Conservation (phyloP, 1,140 invertebrate genomes). For the Drosophila serrata region DNA sequence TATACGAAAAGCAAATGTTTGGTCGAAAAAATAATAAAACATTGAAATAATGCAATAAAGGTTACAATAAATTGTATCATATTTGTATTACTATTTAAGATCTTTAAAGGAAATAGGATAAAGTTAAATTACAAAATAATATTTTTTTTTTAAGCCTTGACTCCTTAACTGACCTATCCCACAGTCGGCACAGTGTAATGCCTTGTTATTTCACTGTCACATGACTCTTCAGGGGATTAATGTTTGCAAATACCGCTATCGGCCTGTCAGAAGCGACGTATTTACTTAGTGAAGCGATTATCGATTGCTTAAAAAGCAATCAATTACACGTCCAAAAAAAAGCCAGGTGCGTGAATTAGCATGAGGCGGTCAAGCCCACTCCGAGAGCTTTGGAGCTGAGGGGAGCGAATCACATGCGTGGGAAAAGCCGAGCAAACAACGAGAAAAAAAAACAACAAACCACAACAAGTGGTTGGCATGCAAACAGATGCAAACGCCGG, state of each 20-base stretch:
- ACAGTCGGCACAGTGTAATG: not conserved
- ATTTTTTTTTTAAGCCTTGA: not conserved
- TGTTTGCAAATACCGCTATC: slow-evolving; percentile 10
- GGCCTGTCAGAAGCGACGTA: slow-evolving; percentile 7
- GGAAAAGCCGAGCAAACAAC: slow-evolving; percentile 21
- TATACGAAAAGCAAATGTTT: too few species aligned
- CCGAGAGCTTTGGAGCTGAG: slow-evolving; percentile 12
- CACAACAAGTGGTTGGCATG: slow-evolving; percentile 67
- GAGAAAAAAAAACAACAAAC: slow-evolving; percentile 27
- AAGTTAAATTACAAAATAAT: not conserved
- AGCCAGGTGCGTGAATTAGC: slow-evolving; percentile 11
- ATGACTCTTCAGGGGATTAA: slow-evolving; percentile 10
- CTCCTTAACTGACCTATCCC: slow-evolving; percentile 23
- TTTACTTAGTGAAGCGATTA: slow-evolving; percentile 13
- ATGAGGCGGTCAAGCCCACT: slow-evolving; percentile 10
- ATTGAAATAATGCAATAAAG: too few species aligned
- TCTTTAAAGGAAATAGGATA: not conserved
- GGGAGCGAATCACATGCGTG: slow-evolving; percentile 38
- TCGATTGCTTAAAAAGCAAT: slow-evolving; percentile 30
- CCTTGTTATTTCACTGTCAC: not conserved
- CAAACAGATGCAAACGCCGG: slow-evolving; percentile 31
- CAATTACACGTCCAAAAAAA: slow-evolving; percentile 5
- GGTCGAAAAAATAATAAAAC: too few species aligned
- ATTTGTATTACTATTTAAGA: not conserved
- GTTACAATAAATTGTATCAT: too few species aligned